Conservation (phyloP, 2,888 invertebrate genomes). For the Cynaeus angustus region DNA sequence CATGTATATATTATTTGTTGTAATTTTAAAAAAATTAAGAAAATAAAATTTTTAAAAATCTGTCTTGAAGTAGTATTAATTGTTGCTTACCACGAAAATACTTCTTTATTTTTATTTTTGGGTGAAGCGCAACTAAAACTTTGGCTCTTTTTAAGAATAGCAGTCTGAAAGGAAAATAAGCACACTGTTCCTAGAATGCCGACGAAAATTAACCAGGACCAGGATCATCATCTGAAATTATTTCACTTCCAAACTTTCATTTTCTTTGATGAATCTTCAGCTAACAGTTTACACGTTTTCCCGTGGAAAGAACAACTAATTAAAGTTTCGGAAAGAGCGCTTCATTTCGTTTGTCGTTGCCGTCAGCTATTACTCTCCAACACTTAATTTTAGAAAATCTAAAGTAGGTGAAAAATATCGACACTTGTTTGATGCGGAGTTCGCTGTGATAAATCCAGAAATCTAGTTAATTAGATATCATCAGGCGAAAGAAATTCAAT, state of each 20-base stretch:
- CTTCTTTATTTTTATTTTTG: no score
- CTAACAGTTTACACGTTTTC: slow-evolving; percentile 17
- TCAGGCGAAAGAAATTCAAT: slow-evolving; percentile 10
- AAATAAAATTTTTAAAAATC: no score
- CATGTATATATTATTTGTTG: no score
- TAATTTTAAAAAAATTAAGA: no score
- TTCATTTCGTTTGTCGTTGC: slow-evolving; percentile 27
- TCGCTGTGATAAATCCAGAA: slow-evolving; percentile 8
- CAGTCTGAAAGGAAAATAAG: no score
- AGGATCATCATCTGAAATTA: slow-evolving; percentile 7
- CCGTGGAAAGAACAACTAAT: slow-evolving; percentile 15
- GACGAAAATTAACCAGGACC: no score
- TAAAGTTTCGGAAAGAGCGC: slow-evolving; percentile 8
- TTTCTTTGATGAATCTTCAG: slow-evolving; percentile 11
- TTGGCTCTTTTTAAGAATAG: no score
- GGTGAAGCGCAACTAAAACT: no score
- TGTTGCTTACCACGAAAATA: no score
- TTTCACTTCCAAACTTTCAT: neutral
- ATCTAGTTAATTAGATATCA: slow-evolving; percentile 29
- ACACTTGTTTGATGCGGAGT: neutral
- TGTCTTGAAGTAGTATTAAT: no score
- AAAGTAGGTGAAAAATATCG: slow-evolving; percentile 30
- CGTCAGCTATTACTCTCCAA: slow-evolving; percentile 7
- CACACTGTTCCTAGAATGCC: no score
- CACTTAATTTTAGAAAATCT: slow-evolving; percentile 30